These are phyloP conservation scores for Amblyjoppa proteus DNA, from an alignment of 2,888 invertebrate genomes.

Conservation along the genomic window DNA sequence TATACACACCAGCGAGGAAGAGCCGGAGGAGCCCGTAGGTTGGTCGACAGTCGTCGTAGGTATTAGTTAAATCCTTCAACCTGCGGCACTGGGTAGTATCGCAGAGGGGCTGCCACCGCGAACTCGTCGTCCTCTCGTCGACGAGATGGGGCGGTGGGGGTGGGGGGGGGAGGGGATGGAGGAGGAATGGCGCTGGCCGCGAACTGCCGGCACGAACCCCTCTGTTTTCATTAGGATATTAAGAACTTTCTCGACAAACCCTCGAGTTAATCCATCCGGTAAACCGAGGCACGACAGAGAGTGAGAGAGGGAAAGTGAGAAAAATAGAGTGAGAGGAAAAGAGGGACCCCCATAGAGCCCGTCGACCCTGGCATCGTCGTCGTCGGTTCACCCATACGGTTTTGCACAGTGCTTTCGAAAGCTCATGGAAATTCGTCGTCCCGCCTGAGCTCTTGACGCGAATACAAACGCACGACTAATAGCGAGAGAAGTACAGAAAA, in stretches of 20 bases:
- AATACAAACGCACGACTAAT: constrained; percentile 44
- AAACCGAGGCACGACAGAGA: constrained; percentile 65
- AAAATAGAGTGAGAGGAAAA: background rate
- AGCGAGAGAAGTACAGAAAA: constrained; percentile 36
- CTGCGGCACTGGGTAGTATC: constrained; percentile 30
- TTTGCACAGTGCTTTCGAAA: constrained; percentile 9
- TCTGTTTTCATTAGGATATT: constrained; percentile 78
- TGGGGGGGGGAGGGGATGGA: background rate
- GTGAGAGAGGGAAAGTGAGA: background rate
- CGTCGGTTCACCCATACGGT: constrained; percentile 36
- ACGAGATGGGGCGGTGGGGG: background rate
- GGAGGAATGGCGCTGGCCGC: constrained; percentile 35
- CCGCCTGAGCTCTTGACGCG: constrained; percentile 16
- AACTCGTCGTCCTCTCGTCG: constrained; percentile 24
- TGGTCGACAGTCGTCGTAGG: constrained; percentile 65
- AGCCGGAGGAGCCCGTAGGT: constrained; percentile 19
- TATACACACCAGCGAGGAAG: constrained; percentile 62
- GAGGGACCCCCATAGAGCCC: constrained; percentile 1
- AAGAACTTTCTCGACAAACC: constrained; percentile 77
- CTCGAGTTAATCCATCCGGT: constrained; percentile 76
- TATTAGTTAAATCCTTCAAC: constrained; percentile 71
- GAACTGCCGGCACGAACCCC: constrained; percentile 61
- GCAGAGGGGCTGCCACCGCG: constrained; percentile 1
- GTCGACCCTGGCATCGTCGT: constrained; percentile 29
- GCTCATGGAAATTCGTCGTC: constrained; percentile 40